Evolutionary conservation across 2,888 invertebrate genomes (phyloP), one percentile per base, ranked within the genome.

Genomic region (Eucriotettix oculatus): DNA sequence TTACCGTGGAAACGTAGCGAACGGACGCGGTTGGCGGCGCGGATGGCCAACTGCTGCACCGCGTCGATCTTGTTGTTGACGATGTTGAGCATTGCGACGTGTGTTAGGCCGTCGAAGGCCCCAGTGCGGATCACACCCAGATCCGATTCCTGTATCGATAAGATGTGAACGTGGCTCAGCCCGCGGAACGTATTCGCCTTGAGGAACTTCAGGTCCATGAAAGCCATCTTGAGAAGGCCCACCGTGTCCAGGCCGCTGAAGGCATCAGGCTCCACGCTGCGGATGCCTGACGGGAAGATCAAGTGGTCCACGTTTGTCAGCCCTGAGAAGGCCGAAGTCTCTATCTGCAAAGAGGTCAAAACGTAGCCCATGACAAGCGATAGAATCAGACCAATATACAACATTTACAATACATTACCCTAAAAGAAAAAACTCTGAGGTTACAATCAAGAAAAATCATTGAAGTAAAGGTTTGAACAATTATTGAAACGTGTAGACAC

Each of bases 1-100:
- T 91, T 91, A 41, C 90, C 90, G 63, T 87, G 85, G 65, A 91
- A 78, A 68, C 85, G 83, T 52, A 91, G 76, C 56, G 80, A 78
- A 61, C 81, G 81, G 29, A 91, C 84, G 66, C 82, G 82, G 68
- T 86, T 87, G 64, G 86, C 84, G 58, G 79, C 79, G 42, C 81
- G 79, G 60, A 90, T 77, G 59, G 85, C 81, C 2, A 91, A 76
- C 70, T 86, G 87, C 69, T 87, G 85, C 60, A 91, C 83, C 0
- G 82, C 81, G 68, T 90, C 90, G 64, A 91, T 87, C 75, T 90
- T 91, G 71, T 91, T 91, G 71, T 90, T 90, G 52, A 88, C 76
- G 66, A 91, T 81, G 69, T 88, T 87, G 42, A 91, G 74, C 54
- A 79, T 80, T 57, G 84, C 84, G 52, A 91, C 84, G 66, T 83